Evolutionary conservation across 2,888 invertebrate genomes (phyloP).

Genomic region (Ramazzottius varieornatus): DNA sequence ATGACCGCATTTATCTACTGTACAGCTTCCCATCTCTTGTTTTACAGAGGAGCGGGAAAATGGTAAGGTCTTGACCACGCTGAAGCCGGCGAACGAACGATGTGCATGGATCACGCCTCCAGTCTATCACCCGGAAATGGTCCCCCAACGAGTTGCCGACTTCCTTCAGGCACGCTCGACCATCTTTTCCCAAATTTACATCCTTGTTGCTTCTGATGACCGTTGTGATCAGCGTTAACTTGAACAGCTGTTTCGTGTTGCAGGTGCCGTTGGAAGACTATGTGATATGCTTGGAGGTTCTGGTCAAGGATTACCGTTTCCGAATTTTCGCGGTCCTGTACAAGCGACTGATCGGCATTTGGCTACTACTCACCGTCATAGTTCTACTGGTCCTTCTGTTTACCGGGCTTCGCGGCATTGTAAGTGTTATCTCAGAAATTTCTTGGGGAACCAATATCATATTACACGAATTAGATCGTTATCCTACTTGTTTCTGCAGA

Average conservation of each 20-base stretch:
- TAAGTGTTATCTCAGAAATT: not conserved
- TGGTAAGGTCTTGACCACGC: conserved; percentile 14
- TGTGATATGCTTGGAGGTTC: conserved; percentile 12
- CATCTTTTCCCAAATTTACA: conserved; percentile 3
- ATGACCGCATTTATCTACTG: too few relatives aligned
- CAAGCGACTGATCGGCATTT: conserved; percentile 9
- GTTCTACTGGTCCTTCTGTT: conserved; percentile 8
- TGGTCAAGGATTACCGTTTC: conserved; percentile 13
- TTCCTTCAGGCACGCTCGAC: not conserved
- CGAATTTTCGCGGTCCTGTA: conserved; percentile 9
- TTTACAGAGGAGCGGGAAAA: conserved; percentile 10
- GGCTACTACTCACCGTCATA: conserved; percentile 9
- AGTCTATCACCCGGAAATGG: conserved; percentile 16
- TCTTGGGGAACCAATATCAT: not conserved
- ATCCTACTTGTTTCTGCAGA: conserved; percentile 6
- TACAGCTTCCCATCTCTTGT: not conserved
- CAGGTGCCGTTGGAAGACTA: conserved; percentile 13
- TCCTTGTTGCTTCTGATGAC: conserved; percentile 1
- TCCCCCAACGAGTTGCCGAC: conserved; percentile 12
- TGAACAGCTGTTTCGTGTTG: conserved; percentile 4
- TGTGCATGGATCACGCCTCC: conserved; percentile 18
- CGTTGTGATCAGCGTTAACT: not conserved
- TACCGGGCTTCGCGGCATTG: conserved; percentile 7
- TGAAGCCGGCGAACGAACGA: conserved; percentile 14
- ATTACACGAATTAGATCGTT: not conserved